Evolutionary conservation across 2,888 invertebrate species (phyloP), one percentile per base, ranked within the genome.

Genomic region (Melipona bicolor): DNA sequence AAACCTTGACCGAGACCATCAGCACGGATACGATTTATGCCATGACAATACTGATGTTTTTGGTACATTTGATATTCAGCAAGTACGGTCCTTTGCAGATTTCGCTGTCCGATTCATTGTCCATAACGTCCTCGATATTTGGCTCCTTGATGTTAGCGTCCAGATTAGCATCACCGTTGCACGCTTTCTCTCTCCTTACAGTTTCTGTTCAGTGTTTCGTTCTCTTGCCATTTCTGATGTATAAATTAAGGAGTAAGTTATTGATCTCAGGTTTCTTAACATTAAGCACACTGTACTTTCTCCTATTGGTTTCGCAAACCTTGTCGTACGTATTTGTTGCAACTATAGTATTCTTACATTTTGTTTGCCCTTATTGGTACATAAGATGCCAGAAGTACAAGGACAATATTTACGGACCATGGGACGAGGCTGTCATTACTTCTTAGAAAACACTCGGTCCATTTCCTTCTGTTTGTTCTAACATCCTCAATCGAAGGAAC

Each of bases 11-110:
- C 0, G 98, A 98, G 93, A 98, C 99, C 0, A 98, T 99, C 3
- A 99, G 99, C 92, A 99, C 99, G 0, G 99, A 99, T 93, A 99
- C 99, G 0, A 99, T 99, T 92, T 99, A 98, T 92, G 98, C 98
- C 2, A 98, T 97, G 96, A 97, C 99, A 0, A 97, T 97, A 32
- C 95, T 98, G 21, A 98, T 99, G 96, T 96, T 99, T 95, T 92
- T 98, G 0, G 95, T 98, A 1, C 99, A 99, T 95, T 95, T 99
- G 83, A 96, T 98, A 89, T 99, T 99, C 93, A 98, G 98, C 92
- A 98, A 99, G 94, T 99, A 99, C 92, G 98, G 98, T 9, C 96
- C 98, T 0, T 96, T 97, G 19, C 98, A 97, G 4, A 97, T 98
- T 1, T 97, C 99, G 81, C 98, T 99, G 0, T 98, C 98, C 0